These are phyloP conservation scores for Lontra canadensis DNA, from an alignment of 2,113 vertebrate genomes.

Conservation along the genomic window DNA sequence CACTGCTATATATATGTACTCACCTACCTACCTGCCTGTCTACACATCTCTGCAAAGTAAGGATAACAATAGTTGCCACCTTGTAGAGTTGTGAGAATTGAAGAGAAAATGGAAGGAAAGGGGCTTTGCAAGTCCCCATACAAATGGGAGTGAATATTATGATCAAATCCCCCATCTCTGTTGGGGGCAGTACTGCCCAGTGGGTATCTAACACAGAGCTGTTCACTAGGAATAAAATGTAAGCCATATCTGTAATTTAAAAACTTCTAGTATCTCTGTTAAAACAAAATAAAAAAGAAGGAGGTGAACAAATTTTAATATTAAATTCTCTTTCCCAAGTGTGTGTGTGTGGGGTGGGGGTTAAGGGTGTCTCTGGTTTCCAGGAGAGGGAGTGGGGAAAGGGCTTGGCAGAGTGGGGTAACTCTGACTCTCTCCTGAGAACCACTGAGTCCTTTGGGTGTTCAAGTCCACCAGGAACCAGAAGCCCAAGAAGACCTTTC, in stretches of 20 bases:
- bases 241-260: not conserved
- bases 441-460: not conserved
- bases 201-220: not conserved
- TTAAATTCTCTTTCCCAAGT: not conserved
- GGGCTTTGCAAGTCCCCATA: not conserved
- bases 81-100: not conserved
- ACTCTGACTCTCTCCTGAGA: not conserved
- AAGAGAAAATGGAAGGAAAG: not conserved
- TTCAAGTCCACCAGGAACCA: not conserved
- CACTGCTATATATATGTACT: not conserved
- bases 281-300: not conserved
- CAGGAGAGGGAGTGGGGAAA: not conserved
- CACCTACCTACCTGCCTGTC: not conserved
- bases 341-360: accelerated
- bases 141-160: not conserved
- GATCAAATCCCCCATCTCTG: not conserved
- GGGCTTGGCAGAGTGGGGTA: not conserved
- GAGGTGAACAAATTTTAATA: not conserved
- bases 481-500: not conserved
- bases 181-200: not conserved
- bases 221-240: not conserved
- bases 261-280: not conserved
- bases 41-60: not conserved
- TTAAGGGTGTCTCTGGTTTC: not conserved
- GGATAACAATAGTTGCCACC: not conserved